Evolutionary conservation across 2,113 vertebrate genomes (phyloP).

Genomic region (Gobio gobio): DNA sequence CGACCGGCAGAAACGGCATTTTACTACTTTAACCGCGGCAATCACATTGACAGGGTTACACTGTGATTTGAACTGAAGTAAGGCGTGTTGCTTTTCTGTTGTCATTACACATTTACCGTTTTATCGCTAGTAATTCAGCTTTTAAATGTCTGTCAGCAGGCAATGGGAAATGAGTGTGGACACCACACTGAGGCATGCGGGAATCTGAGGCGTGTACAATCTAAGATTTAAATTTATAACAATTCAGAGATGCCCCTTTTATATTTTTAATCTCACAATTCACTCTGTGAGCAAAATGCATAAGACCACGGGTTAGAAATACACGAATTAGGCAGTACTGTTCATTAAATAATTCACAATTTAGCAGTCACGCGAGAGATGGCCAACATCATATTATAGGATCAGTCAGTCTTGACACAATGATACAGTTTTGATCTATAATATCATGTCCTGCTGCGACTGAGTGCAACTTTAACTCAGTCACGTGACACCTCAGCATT

Average conservation of each 20-base stretch:
- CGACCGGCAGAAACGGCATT: not conserved
- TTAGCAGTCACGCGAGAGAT: not conserved
- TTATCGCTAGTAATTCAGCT: not conserved
- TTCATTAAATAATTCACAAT: not conserved
- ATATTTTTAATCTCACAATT: not conserved
- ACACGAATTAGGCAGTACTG: not conserved
- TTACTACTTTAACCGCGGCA: not conserved
- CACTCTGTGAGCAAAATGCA: not conserved
- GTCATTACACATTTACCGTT: not conserved
- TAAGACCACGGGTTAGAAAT: not conserved
- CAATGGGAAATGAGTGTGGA: not conserved
- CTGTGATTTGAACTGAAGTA: slow-evolving; percentile 15
- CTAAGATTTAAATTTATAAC: not conserved
- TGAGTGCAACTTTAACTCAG: not conserved
- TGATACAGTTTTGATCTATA: not conserved
- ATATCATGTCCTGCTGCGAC: not conserved
- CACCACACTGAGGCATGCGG: not conserved
- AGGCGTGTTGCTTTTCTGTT: slow-evolving; percentile 13
- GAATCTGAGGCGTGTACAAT: not conserved
- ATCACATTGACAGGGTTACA: not conserved
- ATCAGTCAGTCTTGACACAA: not conserved
- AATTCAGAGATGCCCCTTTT: not conserved
- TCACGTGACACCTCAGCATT: not conserved
- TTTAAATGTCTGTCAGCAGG: not conserved
- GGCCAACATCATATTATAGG: not conserved